A percentile compares a stretch with the other conserved stretches of the same genome.
Evolutionary conservation across 2,113 vertebrate genomes (phyloP).

Genomic region (Cyprinodon brontotheroides): DNA sequence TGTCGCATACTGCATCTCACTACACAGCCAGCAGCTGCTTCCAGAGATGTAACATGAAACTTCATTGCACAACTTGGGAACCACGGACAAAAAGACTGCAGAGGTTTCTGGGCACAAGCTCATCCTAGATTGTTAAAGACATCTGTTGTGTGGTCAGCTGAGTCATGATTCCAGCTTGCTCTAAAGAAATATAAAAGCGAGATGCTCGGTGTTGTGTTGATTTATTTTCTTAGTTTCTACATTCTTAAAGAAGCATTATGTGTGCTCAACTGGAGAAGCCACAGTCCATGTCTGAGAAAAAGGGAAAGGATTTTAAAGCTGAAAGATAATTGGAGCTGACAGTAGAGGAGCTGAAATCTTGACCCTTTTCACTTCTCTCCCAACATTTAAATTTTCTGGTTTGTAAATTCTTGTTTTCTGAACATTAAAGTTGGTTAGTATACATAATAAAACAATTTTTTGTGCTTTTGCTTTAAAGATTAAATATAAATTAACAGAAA

Average conservation of each 20-base stretch:
- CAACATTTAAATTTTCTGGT: too few relatives aligned
- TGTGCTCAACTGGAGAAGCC: background rate
- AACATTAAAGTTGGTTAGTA: too few relatives aligned
- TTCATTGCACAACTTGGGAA: background rate
- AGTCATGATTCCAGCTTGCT: background rate
- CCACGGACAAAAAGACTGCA: background rate
- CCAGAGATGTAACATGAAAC: background rate
- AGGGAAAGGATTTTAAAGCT: too few relatives aligned
- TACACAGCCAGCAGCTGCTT: background rate
- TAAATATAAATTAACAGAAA: too few relatives aligned
- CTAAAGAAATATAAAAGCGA: background rate
- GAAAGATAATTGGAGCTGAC: too few relatives aligned
- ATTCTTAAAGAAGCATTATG: background rate
- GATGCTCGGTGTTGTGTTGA: background rate
- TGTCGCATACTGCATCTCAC: background rate
- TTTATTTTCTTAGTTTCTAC: too few relatives aligned
- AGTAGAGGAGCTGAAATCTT: too few relatives aligned
- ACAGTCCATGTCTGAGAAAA: background rate
- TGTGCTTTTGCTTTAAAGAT: too few relatives aligned
- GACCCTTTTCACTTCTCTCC: too few relatives aligned
- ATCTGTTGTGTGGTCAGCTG: background rate
- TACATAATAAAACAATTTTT: too few relatives aligned
- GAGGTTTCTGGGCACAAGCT: background rate
- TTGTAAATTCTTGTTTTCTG: too few relatives aligned
- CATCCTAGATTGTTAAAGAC: background rate